These are phyloP conservation scores for Aspidoscelis tigris DNA, from an alignment of 2,113 vertebrate species.

Conservation along the genomic window DNA sequence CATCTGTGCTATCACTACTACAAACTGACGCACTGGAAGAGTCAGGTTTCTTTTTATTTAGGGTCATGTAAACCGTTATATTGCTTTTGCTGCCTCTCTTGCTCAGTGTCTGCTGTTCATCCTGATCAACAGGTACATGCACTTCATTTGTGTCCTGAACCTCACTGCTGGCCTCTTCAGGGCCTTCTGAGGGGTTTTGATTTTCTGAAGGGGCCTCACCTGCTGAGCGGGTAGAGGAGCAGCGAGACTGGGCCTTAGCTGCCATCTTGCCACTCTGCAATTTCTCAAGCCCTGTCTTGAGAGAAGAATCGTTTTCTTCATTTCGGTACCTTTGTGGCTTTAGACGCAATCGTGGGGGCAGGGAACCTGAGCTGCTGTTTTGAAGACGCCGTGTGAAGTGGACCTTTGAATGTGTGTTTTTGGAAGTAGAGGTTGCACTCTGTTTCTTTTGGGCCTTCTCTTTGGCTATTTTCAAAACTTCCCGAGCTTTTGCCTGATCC, in stretches of 20 bases:
- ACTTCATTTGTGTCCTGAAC: constrained; percentile 81
- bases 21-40: constrained; percentile 89
- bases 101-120: constrained; percentile 81
- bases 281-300: constrained; percentile 89
- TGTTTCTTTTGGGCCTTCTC: constrained; percentile 88
- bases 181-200: constrained; percentile 81
- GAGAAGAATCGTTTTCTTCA: constrained; percentile 90
- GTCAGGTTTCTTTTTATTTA: constrained; percentile 86
- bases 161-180: constrained; percentile 82
- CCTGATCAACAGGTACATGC: constrained; percentile 83
- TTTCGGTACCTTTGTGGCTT: constrained; percentile 98
- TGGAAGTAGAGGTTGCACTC: constrained; percentile 82
- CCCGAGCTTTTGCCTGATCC: constrained; percentile 88
- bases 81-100: constrained; percentile 85
- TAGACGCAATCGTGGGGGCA: constrained; percentile 92
- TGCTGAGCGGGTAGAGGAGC: constrained; percentile 84
- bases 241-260: constrained; percentile 84
- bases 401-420: constrained; percentile 89
- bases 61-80: constrained; percentile 88
- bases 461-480: constrained; percentile 90
- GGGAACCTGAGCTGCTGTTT: constrained; percentile 87
- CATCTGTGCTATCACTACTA: constrained; percentile 90
- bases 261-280: constrained; percentile 84
- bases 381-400: constrained; percentile 94
- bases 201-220: constrained; percentile 84